phyloP scores from a whole-genome alignment of 2,888 invertebrate genomes.

The Archips crataeganus region DNA sequence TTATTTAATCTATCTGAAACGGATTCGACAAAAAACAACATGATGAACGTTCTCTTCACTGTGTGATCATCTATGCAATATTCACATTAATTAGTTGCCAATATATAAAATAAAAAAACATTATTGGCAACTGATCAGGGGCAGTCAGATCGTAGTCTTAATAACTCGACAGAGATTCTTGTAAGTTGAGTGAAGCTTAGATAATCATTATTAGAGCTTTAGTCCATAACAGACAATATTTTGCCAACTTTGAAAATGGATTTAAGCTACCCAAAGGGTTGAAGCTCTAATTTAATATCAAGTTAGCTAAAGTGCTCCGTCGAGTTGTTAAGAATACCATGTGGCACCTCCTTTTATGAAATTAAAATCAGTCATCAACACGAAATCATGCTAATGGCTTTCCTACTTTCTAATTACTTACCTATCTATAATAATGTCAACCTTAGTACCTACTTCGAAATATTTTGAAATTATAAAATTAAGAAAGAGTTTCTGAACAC shows the following conservation, averaged over 20 bases:
- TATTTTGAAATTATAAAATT: conserved; percentile 80
- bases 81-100: conserved; percentile 20
- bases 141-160: neutral
- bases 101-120: neutral
- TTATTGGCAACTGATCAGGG: conserved; percentile 11
- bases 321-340: neutral
- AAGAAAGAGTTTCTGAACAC: conserved; percentile 76
- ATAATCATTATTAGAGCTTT: too few relatives aligned
- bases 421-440: conserved; percentile 61
- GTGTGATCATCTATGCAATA: conserved; percentile 30
- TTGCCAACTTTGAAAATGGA: too few relatives aligned
- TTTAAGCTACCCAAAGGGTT: conserved; percentile 9
- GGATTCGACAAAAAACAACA: conserved; percentile 31
- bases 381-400: conserved; percentile 81
- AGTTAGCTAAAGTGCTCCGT: neutral
- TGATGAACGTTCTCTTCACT: conserved; percentile 35
- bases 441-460: conserved; percentile 72
- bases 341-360: neutral
- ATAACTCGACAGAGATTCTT: neutral
- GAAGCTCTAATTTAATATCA: neutral
- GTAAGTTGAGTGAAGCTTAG: neutral
- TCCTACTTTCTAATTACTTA: conserved; percentile 74
- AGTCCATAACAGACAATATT: too few relatives aligned
- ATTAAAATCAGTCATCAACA: conserved; percentile 54
- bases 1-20: conserved; percentile 36